Evolutionary conservation across 2,797 vertebrate species (phyloP).

Genomic region (Phylloscopus collybita): DNA sequence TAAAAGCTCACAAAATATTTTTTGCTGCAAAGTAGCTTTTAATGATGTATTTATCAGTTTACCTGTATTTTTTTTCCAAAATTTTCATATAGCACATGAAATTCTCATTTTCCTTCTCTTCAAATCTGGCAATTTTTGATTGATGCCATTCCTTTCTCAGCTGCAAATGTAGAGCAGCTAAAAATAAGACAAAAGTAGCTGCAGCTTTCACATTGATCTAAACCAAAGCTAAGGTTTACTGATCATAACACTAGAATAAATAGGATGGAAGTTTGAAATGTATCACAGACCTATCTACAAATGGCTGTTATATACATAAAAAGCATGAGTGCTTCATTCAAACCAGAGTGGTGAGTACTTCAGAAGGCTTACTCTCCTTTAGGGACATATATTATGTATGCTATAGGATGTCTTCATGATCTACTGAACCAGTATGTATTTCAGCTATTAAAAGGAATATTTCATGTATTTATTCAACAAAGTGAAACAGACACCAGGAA

Average conservation of each 20-base stretch:
- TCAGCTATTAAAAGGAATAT: slow-evolving; percentile 28
- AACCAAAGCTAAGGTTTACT: background rate
- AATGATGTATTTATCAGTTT: background rate
- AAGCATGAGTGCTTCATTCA: background rate
- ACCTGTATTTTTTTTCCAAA: background rate
- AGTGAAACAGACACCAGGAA: slow-evolving; percentile 12
- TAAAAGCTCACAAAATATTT: background rate
- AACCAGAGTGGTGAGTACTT: background rate
- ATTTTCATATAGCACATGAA: background rate
- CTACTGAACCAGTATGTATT: background rate
- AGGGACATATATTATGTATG: background rate
- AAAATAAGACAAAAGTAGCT: background rate
- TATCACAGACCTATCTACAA: background rate
- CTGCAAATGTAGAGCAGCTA: background rate
- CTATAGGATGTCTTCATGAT: slow-evolving; percentile 3
- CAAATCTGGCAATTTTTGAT: background rate
- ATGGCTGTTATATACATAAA: background rate
- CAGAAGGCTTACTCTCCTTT: background rate
- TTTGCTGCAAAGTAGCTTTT: background rate
- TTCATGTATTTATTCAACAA: slow-evolving; percentile 32
- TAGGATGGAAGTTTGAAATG: background rate
- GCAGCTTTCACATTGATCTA: background rate
- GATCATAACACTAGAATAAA: background rate
- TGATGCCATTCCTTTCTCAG: background rate
- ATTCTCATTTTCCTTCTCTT: background rate